These are phyloP conservation scores for Buathra laborator DNA, from an alignment of 2,888 invertebrate genomes.

Conservation along the genomic window DNA sequence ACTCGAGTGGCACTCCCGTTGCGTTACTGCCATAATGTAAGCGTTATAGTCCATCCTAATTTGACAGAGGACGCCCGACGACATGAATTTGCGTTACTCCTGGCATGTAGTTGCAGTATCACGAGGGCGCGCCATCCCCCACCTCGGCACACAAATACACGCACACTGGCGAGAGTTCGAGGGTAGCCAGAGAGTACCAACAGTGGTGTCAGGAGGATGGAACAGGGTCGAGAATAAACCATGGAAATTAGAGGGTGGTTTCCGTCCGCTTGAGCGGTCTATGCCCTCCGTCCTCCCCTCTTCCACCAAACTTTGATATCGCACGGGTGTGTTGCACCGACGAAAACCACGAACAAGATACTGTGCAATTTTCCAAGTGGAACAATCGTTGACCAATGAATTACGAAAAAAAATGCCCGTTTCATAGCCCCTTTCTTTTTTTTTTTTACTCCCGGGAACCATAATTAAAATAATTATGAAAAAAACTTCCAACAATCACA, in stretches of 20 bases:
- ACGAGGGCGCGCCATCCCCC: constrained; percentile 58
- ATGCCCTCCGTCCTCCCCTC: background rate
- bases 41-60: constrained; percentile 76
- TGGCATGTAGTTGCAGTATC: constrained; percentile 69
- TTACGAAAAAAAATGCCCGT: background rate
- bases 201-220: constrained; percentile 51
- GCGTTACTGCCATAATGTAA: constrained; percentile 75
- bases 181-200: constrained; percentile 24
- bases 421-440: background rate
- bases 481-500: background rate
- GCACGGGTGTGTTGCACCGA: constrained; percentile 11
- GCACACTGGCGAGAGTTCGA: constrained; percentile 26
- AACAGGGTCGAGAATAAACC: constrained; percentile 70
- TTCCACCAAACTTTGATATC: constrained; percentile 43
- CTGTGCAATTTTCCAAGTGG: constrained; percentile 3
- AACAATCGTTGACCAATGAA: constrained; percentile 1
- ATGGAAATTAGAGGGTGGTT: constrained; percentile 67
- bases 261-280: constrained; percentile 52
- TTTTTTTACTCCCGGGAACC: background rate
- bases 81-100: constrained; percentile 76
- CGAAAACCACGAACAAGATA: constrained; percentile 18
- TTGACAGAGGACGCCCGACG: constrained; percentile 75
- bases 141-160: background rate
- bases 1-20: constrained; percentile 71
- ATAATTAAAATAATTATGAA: background rate